phyloP scores from a whole-genome alignment of 2,888 invertebrate species.

The Acrocera orbiculus region DNA sequence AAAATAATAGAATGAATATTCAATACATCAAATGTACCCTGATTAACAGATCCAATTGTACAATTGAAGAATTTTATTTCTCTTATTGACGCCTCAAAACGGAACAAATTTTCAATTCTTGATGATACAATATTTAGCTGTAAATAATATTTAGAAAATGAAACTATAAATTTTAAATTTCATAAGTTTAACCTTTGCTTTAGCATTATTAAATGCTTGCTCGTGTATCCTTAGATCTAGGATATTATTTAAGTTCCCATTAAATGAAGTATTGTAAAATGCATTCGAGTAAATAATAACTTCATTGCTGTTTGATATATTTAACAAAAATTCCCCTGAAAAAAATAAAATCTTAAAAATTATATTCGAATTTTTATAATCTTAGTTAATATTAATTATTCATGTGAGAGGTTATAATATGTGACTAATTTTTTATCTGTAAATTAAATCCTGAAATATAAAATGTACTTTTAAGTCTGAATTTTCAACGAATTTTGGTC shows the following conservation, averaged over 20 bases:
- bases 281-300: slow-evolving; percentile 21
- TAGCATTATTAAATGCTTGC: slow-evolving; percentile 22
- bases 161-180: neutral
- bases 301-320: slow-evolving; percentile 19
- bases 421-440: too few species aligned
- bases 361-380: too few species aligned
- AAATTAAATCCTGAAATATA: too few species aligned
- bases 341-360: slow-evolving; percentile 2
- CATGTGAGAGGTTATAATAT: too few species aligned
- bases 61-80: slow-evolving; percentile 23
- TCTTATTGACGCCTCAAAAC: slow-evolving; percentile 23
- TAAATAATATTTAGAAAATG: neutral
- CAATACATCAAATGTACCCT: slow-evolving; percentile 26
- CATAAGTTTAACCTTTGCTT: slow-evolving; percentile 19
- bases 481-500: too few species aligned
- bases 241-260: slow-evolving; percentile 20
- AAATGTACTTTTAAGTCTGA: too few species aligned
- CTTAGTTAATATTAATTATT: too few species aligned
- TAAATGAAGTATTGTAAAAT: slow-evolving; percentile 22
- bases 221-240: slow-evolving; percentile 20
- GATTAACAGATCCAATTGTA: slow-evolving; percentile 20
- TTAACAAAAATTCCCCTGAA: slow-evolving; percentile 23
- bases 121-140: slow-evolving; percentile 23
- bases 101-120: slow-evolving; percentile 19
- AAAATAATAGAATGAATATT: slow-evolving; percentile 24